These are phyloP conservation scores for Archips xylosteana DNA, from an alignment of 2,888 invertebrate species.

Conservation along the genomic window DNA sequence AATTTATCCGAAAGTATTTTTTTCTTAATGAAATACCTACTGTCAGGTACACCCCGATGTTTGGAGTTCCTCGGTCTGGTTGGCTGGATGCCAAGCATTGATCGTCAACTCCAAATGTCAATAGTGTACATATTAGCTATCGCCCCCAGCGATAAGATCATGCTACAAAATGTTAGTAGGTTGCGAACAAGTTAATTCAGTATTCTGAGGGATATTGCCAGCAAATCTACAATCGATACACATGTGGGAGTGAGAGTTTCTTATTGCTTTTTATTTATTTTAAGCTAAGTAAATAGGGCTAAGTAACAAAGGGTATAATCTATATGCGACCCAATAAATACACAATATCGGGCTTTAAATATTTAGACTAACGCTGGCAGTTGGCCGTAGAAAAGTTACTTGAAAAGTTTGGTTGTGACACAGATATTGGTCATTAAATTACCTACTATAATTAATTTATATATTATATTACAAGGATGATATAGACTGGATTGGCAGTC, in stretches of 20 bases:
- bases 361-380: no score
- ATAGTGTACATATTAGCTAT: constrained; percentile 50
- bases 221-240: constrained; percentile 3
- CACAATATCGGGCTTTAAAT: no score
- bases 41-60: constrained; percentile 34
- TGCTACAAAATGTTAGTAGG: constrained; percentile 44
- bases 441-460: no score
- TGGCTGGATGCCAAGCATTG: constrained; percentile 71
- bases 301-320: not conserved
- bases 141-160: constrained; percentile 43
- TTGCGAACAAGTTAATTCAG: constrained; percentile 46
- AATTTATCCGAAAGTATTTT: constrained; percentile 2
- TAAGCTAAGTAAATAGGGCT: not conserved
- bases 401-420: no score
- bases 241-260: not conserved
- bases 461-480: no score
- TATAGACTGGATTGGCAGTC: no score
- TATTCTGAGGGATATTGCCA: constrained; percentile 8
- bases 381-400: no score
- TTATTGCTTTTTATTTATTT: not conserved
- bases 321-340: no score
- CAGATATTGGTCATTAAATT: no score
- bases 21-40: constrained; percentile 30
- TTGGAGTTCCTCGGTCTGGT: constrained; percentile 45
- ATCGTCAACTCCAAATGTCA: constrained; percentile 70